Evolutionary conservation across 2,888 invertebrate genomes (phyloP), one percentile per base, ranked within the genome.

Genomic region (Dryococelus australis): DNA sequence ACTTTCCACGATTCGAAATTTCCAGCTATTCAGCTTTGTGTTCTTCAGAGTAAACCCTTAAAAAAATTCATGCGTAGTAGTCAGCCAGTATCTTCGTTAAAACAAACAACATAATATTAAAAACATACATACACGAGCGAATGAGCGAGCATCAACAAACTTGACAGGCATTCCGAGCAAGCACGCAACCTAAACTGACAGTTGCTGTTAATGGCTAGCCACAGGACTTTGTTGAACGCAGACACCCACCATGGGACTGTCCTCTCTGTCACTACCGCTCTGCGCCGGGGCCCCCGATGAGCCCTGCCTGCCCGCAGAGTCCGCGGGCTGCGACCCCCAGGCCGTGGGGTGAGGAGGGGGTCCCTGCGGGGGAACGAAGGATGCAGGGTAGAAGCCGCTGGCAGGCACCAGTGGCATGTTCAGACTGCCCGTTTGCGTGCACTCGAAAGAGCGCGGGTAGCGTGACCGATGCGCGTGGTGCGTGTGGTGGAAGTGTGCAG

Each of bases 221-320:
- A 98, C 98, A 91, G 98, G 97, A 94, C 97, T 97, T 94, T 98
- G 97, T 93, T 97, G 97, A 92, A 97, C 96, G 93, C 97, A 97
- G 90, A 97, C 97, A 90, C 96, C 97, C 91, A 97, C 96, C 97
- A 98, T 96, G 90, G 97, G 96, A 91, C 96, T 96, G 91, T 96
- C 96, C 90, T 96, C 96, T 90, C 94, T 92, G 90, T 94, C 94
- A 93, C 90, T 92, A 78, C 78, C 90, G 87, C 91, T 90, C 88
- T 91, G 91, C 87, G 91, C 90, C 88, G 91, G 84, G 24, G 65
- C 85, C 28, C 86, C 86, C 28, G 84, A 83, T n/a, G 86, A 86
- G 79, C 86, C 86, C 53, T 87, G 87, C 80, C 81, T n/a, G 53
- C 86, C 85, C 51, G 86, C 43, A 26, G 86, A 86, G 86, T 86